Conservation (phyloP, 2,113 vertebrate species). For the Chloroceryle aenea region DNA sequence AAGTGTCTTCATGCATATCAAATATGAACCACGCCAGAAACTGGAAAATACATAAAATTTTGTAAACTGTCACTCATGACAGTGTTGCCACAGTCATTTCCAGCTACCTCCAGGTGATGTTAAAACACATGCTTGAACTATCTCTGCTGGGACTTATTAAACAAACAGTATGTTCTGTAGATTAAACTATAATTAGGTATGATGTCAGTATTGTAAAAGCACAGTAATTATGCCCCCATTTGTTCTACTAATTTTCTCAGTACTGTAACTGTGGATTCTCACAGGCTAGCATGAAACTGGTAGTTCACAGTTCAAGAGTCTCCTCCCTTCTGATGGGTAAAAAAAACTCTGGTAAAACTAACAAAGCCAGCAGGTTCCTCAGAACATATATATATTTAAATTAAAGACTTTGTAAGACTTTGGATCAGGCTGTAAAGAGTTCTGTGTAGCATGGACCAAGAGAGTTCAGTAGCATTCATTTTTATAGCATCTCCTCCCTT, state of each 20-base stretch:
- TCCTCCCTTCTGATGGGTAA: background rate
- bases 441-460: background rate
- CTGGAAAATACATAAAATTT: background rate
- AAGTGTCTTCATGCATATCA: background rate
- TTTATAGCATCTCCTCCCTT: background rate
- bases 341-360: background rate
- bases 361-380: background rate
- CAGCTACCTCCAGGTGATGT: conserved; percentile 27
- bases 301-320: background rate
- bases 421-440: background rate
- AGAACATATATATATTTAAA: background rate
- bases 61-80: background rate
- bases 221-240: background rate
- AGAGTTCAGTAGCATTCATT: background rate
- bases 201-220: background rate
- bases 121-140: background rate
- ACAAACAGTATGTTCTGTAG: conserved; percentile 24
- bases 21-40: background rate
- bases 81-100: background rate
- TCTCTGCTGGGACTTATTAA: conserved; percentile 54
- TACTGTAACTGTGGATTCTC: background rate
- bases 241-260: conserved; percentile 6
- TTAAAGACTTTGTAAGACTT: background rate
- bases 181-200: conserved; percentile 39
- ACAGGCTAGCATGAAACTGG: background rate